A percentile compares a stretch with the other conserved stretches of the same genome.
These are phyloP conservation scores for Apamea epomidion DNA, from an alignment of 2,888 invertebrate species.

Conservation along the genomic window DNA sequence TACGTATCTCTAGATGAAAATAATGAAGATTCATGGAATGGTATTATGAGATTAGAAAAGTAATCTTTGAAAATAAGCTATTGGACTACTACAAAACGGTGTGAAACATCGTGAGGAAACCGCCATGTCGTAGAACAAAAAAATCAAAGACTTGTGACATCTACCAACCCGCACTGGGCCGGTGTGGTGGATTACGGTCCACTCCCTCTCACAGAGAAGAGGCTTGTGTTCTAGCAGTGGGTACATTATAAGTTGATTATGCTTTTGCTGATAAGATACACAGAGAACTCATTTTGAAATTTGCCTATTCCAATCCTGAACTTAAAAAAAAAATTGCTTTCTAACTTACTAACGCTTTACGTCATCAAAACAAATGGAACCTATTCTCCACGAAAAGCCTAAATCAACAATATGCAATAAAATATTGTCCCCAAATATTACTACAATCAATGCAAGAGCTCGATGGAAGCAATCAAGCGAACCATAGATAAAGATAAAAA, in stretches of 20 bases:
- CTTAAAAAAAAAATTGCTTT: no score
- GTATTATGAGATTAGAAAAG: background rate
- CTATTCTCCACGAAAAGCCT: background rate
- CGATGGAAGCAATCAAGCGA: slow-evolving; percentile 73
- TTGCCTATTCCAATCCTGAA: background rate
- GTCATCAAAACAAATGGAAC: background rate
- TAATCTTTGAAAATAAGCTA: slow-evolving; percentile 5
- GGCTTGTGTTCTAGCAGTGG: no score
- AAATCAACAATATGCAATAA: slow-evolving; percentile 52
- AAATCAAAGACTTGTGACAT: no score
- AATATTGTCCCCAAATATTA: slow-evolving; percentile 59
- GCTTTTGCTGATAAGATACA: no score
- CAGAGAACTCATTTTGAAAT: background rate
- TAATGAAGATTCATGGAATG: slow-evolving; percentile 6
- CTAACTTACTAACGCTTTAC: background rate
- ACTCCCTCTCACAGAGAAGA: no score
- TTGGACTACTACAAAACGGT: background rate
- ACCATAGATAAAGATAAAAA: slow-evolving; percentile 83
- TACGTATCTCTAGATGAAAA: slow-evolving; percentile 5
- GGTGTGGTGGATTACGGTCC: no score
- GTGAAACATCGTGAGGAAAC: no score
- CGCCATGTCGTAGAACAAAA: no score
- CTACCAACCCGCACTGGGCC: no score
- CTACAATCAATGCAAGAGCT: slow-evolving; percentile 68
- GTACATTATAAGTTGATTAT: no score